Conservation (phyloP, 2,797 vertebrate genomes). For the Acropternis orthonyx region DNA sequence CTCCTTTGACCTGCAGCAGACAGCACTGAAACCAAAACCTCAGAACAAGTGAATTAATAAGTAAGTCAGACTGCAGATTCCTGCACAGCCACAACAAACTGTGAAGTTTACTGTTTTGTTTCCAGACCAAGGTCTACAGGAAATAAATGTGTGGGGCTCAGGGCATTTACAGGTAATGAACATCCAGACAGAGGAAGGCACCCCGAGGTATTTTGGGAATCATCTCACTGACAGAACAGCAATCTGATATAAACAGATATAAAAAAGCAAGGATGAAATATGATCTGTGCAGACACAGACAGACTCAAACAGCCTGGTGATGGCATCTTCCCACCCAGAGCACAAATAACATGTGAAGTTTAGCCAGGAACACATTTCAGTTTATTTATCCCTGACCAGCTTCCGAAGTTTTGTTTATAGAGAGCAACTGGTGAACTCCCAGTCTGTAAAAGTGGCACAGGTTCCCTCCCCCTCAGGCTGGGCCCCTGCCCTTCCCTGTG, state of each 20-base stretch:
- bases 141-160: conserved; percentile 63
- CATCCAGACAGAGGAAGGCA: conserved; percentile 20
- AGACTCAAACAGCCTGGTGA: too few relatives aligned
- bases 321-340: too few relatives aligned
- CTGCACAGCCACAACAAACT: not conserved
- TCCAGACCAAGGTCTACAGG: conserved; percentile 40
- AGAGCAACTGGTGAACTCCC: too few relatives aligned
- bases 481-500: too few relatives aligned
- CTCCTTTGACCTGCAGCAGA: too few relatives aligned
- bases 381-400: too few relatives aligned
- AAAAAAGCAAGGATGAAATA: conserved; percentile 30
- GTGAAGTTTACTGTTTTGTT: conserved; percentile 57
- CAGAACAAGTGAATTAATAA: conserved; percentile 16
- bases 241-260: conserved; percentile 47
- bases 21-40: not conserved
- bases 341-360: too few relatives aligned
- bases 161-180: conserved; percentile 64
- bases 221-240: conserved; percentile 47
- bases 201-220: conserved; percentile 60
- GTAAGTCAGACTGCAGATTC: conserved; percentile 2
- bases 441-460: too few relatives aligned
- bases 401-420: too few relatives aligned
- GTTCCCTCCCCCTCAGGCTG: too few relatives aligned
- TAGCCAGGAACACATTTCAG: too few relatives aligned
- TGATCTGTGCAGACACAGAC: not conserved